phyloP scores from a whole-genome alignment of 2,888 invertebrate species.

The Pantelozetes paolii region DNA sequence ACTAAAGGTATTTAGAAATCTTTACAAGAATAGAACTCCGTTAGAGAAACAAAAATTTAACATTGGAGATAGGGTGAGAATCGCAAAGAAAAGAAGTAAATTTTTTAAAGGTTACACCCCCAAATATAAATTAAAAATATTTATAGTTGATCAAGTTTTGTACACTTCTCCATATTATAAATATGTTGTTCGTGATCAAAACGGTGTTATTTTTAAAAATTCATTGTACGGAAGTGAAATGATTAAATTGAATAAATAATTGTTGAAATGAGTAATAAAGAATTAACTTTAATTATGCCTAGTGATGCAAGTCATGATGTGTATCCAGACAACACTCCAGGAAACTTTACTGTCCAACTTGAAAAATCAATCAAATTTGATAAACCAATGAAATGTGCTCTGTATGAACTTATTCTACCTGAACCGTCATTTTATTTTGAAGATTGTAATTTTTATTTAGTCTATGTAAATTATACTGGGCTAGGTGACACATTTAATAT shows the following conservation, averaged over 20 bases:
- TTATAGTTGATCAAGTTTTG: neutral
- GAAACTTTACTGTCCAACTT: neutral
- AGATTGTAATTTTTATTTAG: no score
- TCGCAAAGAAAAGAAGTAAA: neutral
- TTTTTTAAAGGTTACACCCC: neutral
- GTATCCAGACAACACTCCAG: neutral
- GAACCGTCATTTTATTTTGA: no score
- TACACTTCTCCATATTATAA: slow-evolving; percentile 6
- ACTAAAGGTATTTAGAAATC: neutral
- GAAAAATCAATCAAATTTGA: neutral
- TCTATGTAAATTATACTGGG: no score
- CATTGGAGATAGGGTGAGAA: neutral
- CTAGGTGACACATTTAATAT: no score
- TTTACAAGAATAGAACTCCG: neutral
- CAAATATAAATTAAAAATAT: neutral
- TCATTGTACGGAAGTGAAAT: neutral
- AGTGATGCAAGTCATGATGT: neutral
- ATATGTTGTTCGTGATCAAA: neutral
- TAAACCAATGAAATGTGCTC: neutral
- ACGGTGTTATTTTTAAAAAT: neutral
- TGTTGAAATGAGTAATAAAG: neutral
- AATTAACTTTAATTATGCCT: neutral
- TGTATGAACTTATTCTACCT: neutral
- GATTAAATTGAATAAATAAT: neutral
- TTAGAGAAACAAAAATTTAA: neutral